Evolutionary conservation across 2,113 vertebrate species (phyloP).

Genomic region (Callithrix jacchus): DNA sequence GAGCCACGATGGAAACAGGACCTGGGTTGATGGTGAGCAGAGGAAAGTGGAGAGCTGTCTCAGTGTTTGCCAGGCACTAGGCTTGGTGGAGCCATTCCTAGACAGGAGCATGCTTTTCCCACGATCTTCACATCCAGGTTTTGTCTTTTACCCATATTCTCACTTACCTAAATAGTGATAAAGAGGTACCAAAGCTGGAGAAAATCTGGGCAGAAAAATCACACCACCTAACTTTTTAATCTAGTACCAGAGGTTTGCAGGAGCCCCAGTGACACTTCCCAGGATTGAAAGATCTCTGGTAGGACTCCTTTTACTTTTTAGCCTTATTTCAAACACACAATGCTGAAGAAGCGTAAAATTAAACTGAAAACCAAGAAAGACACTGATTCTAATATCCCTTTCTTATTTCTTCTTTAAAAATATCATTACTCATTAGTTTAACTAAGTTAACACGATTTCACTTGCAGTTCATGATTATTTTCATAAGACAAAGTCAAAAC

Average conservation of each 20-base stretch:
- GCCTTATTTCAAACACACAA: neutral
- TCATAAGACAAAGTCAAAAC: neutral
- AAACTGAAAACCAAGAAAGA: slow-evolving; percentile 10
- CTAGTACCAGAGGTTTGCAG: neutral
- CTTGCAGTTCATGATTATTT: neutral
- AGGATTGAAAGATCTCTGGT: neutral
- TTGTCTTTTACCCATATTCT: neutral
- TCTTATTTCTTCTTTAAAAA: neutral
- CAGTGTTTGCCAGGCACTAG: neutral
- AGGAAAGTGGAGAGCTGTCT: neutral
- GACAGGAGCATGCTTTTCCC: neutral
- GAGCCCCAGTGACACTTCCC: neutral
- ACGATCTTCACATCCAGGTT: neutral
- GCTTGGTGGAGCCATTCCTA: neutral
- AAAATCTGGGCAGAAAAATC: neutral
- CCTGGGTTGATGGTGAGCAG: no score
- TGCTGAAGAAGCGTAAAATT: neutral
- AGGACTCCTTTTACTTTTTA: neutral
- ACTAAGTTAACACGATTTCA: neutral
- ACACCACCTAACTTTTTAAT: neutral
- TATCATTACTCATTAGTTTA: neutral
- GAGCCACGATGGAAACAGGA: neutral
- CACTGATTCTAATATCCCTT: neutral
- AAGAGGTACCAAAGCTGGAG: neutral
- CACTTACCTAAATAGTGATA: neutral